Evolutionary conservation across 2,113 vertebrate genomes (phyloP).

Genomic region (Hippocampus guttulatus): DNA sequence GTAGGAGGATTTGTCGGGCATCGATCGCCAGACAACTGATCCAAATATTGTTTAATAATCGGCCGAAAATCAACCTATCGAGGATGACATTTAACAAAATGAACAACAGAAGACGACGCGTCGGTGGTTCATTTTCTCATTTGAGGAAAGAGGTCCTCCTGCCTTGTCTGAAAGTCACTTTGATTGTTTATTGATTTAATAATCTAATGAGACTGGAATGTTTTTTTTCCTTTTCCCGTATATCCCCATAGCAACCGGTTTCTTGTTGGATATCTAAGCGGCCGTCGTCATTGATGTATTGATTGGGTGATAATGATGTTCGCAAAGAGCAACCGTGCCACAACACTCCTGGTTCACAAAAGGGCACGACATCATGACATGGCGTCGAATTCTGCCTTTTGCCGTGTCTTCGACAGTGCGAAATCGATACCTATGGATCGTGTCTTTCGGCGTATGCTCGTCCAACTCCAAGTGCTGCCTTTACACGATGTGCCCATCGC

Average conservation of each 20-base stretch:
- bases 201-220: neutral
- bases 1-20: slow-evolving; percentile 32
- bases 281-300: slow-evolving; percentile 9
- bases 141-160: neutral
- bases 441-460: too few relatives aligned
- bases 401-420: too few relatives aligned
- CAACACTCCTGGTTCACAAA: slow-evolving; percentile 2
- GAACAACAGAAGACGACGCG: neutral
- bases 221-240: neutral
- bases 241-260: neutral
- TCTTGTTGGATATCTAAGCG: slow-evolving; percentile 4
- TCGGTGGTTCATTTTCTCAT: neutral
- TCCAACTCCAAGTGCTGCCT: too few relatives aligned
- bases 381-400: too few relatives aligned
- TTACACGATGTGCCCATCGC: too few relatives aligned
- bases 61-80: slow-evolving; percentile 10
- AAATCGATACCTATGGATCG: too few relatives aligned
- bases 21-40: slow-evolving; percentile 48
- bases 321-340: neutral
- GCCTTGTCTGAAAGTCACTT: neutral
- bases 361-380: neutral
- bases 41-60: slow-evolving; percentile 24
- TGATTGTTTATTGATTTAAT: slow-evolving; percentile 5
- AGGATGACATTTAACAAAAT: slow-evolving; percentile 26
- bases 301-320: slow-evolving; percentile 14